phyloP scores from a whole-genome alignment of 2,797 vertebrate genomes.

The Rhinogobio ventralis region DNA sequence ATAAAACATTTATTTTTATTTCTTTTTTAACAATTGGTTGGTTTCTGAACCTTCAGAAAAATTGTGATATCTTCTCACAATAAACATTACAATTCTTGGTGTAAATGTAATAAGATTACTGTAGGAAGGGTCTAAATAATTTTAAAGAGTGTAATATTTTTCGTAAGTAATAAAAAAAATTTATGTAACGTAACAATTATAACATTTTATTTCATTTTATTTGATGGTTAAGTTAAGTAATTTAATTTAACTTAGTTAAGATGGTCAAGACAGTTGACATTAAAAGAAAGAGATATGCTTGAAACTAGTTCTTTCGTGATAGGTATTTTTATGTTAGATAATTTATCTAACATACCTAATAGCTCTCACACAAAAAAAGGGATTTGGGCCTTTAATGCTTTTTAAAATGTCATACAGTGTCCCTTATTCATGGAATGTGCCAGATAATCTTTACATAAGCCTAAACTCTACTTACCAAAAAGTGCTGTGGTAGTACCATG shows the following conservation, averaged over 20 bases:
- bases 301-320: neutral
- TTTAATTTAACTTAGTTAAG: neutral
- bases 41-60: too few relatives aligned
- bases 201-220: neutral
- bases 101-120: neutral
- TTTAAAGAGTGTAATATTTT: neutral
- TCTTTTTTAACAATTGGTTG: neutral
- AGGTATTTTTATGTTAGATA: neutral
- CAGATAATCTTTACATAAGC: conserved; percentile 8
- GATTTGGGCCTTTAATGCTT: neutral
- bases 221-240: too few relatives aligned
- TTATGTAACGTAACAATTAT: neutral
- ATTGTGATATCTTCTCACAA: neutral
- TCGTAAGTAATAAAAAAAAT: neutral
- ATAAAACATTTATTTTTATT: neutral
- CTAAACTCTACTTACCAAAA: neutral
- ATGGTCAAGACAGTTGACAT: neutral
- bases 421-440: neutral
- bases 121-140: neutral
- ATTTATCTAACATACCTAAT: neutral
- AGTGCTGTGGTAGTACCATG: neutral
- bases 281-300: neutral
- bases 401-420: neutral
- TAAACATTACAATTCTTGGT: neutral
- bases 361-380: neutral